Base-by-base conservation (phyloP, 2,888 invertebrate species). In the Synergus japonicus region DNA sequence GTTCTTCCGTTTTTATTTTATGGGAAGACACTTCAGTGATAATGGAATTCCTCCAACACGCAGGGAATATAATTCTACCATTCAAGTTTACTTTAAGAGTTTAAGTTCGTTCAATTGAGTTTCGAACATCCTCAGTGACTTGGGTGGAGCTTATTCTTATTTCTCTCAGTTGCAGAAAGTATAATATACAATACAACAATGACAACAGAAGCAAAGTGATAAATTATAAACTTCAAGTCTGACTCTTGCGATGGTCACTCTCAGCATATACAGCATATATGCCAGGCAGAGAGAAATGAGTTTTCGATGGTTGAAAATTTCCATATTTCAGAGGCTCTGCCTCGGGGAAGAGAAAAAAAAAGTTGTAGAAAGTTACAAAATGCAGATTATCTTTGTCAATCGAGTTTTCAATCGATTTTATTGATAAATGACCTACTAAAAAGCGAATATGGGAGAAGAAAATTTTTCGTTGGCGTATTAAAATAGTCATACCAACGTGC, bases 1-100 rank as follows among this genome's bases (percentile, higher is more conserved):
- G 41, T 69, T 66, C 54, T 49, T 15, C 54, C 41, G 41, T 58
- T 78, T 67, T 58, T 78, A 58, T 78, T 73, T 78, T 69, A 63
- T 73, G 78, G 60, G 44, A 73, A 78, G 78, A 73, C 73, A 73
- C 37, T 73, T 73, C 54, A 73, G 73, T 49, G 73, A 73, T 73
- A 73, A 73, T 73, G 54, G 73, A 73, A 73, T 73, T 73, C 73
- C 29, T 73, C 37, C 49, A 54, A 15, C 73, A 73, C 73, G 49
- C 54, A 73, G 49, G 49, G 73, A 73, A 54, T 54, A 54, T 73
- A 73, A 73, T 73, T 73, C 73, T 73, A 73, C 73, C 10, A 73
- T 54, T 73, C 73, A 29, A 73, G 9, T 46, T 49, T 15, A 49
- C 73, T 73, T 73, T 54, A 37, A 73, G 73, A 49, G 54, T 73